A percentile compares a stretch with the other conserved stretches of the same genome.
phyloP scores from a whole-genome alignment of 2,888 invertebrate species.

The Agriopis aurantiaria region DNA sequence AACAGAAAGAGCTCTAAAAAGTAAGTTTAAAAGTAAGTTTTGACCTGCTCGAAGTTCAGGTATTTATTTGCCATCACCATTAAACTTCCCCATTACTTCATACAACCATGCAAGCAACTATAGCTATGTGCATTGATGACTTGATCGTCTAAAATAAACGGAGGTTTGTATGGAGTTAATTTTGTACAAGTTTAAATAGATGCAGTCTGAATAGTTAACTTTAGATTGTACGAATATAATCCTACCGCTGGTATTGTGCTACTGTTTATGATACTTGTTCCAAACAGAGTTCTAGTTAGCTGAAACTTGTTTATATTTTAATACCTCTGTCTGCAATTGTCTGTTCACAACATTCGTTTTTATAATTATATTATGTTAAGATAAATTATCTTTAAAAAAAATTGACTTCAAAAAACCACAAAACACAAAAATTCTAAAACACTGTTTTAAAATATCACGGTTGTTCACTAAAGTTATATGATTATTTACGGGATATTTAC shows the following conservation, averaged over 20 bases:
- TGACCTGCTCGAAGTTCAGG: too few relatives aligned
- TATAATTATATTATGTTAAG: too few relatives aligned
- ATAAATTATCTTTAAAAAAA: too few relatives aligned
- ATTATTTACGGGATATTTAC: too few relatives aligned
- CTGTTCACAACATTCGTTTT: slow-evolving; percentile 4
- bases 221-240: slow-evolving; percentile 25
- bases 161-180: slow-evolving; percentile 7
- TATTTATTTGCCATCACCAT: not conserved
- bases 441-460: too few relatives aligned
- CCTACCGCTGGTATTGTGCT: not conserved
- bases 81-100: not conserved
- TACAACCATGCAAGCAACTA: not conserved
- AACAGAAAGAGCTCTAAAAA: too few relatives aligned
- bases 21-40: too few relatives aligned
- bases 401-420: too few relatives aligned
- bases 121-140: slow-evolving; percentile 1
- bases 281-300: not conserved
- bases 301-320: slow-evolving; percentile 17
- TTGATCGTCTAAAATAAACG: slow-evolving; percentile 10
- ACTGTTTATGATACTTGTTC: slow-evolving; percentile 20
- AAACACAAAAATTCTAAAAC: too few relatives aligned
- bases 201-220: slow-evolving; percentile 13
- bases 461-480: too few relatives aligned
- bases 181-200: slow-evolving; percentile 21
- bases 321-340: slow-evolving; percentile 14